These are phyloP conservation scores for Baccha elongata DNA, from an alignment of 2,888 invertebrate genomes.

Conservation along the genomic window DNA sequence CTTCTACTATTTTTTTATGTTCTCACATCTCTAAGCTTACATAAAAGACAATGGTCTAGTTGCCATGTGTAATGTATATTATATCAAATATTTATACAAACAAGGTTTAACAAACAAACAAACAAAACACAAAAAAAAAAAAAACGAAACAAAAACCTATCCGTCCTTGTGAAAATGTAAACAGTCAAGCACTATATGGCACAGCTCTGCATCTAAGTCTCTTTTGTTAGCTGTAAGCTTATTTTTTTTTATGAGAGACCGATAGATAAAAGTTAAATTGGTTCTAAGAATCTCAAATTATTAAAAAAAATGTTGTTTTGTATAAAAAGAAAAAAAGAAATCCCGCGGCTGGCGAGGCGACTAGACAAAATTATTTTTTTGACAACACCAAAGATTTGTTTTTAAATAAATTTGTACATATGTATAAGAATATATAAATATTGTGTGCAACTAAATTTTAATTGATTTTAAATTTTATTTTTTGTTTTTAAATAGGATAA, in stretches of 20 bases:
- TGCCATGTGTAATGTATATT: constrained; percentile 30
- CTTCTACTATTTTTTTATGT: not conserved
- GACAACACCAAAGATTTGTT: constrained; percentile 66
- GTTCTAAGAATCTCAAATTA: constrained; percentile 36
- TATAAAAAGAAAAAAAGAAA: constrained; percentile 5
- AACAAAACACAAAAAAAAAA: constrained; percentile 13
- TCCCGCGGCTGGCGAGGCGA: constrained; percentile 31
- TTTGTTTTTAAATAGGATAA: constrained; percentile 37
- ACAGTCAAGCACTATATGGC: constrained; percentile 30
- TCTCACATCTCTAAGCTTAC: constrained; percentile 15
- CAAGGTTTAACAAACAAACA: constrained; percentile 8
- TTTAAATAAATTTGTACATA: constrained; percentile 55
- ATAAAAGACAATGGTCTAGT: constrained; percentile 33
- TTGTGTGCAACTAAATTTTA: constrained; percentile 52
- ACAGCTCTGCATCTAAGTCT: constrained; percentile 26
- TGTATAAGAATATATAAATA: constrained; percentile 34
- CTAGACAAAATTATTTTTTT: constrained; percentile 40
- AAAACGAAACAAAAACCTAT: constrained; percentile 45
- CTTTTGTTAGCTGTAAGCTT: constrained; percentile 34
- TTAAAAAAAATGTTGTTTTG: constrained; percentile 6
- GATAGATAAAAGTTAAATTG: constrained; percentile 15
- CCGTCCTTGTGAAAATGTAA: constrained; percentile 65
- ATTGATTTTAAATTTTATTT: constrained; percentile 16
- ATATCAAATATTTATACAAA: constrained; percentile 15
- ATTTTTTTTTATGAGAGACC: constrained; percentile 45